Percentiles rank a stretch among this genome's conserved stretches.
Evolutionary conservation across 2,888 invertebrate species (phyloP).

Genomic region (Globia sparganii): DNA sequence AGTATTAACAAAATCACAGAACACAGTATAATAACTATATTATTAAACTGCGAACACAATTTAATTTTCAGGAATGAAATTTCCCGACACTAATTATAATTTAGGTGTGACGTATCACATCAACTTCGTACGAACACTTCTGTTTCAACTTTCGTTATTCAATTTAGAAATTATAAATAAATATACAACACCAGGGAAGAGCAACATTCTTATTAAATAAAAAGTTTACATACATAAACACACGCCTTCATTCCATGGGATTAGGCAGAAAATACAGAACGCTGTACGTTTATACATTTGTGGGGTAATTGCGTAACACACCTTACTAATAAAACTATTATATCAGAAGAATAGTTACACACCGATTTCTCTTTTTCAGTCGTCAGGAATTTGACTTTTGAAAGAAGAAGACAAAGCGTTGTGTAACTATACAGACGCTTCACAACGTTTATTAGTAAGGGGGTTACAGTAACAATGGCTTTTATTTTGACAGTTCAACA

Average conservation of each 20-base stretch:
- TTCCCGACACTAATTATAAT: slow-evolving; percentile 7
- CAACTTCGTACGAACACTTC: not conserved
- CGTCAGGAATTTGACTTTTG: no score
- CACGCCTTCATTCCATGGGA: not conserved
- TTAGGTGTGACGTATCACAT: not conserved
- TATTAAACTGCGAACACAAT: not conserved
- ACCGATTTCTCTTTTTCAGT: no score
- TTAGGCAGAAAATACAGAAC: not conserved
- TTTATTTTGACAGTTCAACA: not conserved
- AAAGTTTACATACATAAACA: not conserved
- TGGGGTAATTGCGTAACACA: not conserved
- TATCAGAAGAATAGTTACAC: no score
- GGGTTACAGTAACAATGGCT: not conserved
- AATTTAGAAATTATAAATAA: not conserved
- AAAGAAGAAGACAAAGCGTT: no score
- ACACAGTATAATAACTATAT: not conserved
- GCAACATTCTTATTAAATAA: slow-evolving; percentile 20
- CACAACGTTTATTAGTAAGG: no score
- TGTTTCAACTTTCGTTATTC: slow-evolving; percentile 1
- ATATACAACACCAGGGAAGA: not conserved
- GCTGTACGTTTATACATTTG: not conserved
- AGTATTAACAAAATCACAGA: slow-evolving; percentile 1
- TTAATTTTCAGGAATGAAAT: slow-evolving; percentile 22
- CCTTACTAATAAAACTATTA: no score
- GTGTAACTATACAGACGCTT: no score